Evolutionary conservation across 2,797 vertebrate genomes (phyloP), one percentile per base, ranked within the genome.

Genomic region (Simalia tracyae): DNA sequence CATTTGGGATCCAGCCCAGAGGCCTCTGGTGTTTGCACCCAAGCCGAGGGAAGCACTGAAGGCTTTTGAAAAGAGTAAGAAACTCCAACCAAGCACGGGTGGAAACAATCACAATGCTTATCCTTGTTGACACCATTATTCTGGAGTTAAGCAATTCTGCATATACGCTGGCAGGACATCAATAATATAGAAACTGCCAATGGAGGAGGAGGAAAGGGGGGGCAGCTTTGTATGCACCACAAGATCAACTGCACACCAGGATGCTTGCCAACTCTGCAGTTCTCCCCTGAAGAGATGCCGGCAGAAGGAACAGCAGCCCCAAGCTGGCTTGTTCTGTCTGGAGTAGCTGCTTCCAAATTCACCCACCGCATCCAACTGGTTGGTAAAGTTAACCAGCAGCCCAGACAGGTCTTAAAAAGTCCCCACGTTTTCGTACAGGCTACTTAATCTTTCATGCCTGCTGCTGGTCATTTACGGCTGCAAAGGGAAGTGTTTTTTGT

Each of bases 181-280:
- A 84, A 68, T 15, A 3, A 31, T 11, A 15, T 42, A 36, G 72
- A 60, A 88, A 85, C 2, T 1, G 50, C 88, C 87, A 31, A n/a
- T 26, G 9, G 56, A 26, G 36, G 1, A 54, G 85, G 84, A 36
- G 46, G 92, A 8, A 3, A 8, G 11, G 24, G 42, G 24, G 89
- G 91, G 72, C 63, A 59, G 0, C 81, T 87, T n/a, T 60, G 81
- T 63, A 93, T 84, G 93, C 61, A 28, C 90, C 87, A 59, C 60
- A 87, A 91, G 56, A 87, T 24, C 86, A 93, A 87, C 91, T 86
- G 87, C 60, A 91, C 28, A 87, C 89, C 72, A 89, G 81, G 90
- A 87, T 63, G 63, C 24, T 36, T 92, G 93, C 87, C 94, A 94
- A 87, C 42, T 76, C 89, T 93, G 54, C 89, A 42, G 86, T 4